These are phyloP conservation scores for Acleris sparsana DNA, from an alignment of 2,888 invertebrate genomes.

Conservation along the genomic window DNA sequence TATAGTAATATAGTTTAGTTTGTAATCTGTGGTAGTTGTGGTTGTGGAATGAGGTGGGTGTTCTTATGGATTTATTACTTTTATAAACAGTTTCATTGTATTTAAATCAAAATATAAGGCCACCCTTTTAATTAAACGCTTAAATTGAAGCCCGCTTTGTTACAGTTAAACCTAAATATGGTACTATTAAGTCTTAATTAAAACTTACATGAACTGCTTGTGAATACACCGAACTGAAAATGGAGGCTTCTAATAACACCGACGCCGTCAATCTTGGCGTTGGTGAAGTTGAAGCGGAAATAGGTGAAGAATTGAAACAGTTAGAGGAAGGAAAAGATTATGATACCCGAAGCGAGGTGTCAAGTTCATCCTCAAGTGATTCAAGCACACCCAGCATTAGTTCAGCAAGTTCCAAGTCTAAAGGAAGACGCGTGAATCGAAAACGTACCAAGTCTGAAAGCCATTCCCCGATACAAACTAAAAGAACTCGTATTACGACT, in stretches of 20 bases:
- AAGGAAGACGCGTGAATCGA: constrained; percentile 82
- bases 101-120: constrained; percentile 10
- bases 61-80: constrained; percentile 35
- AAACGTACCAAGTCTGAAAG: constrained; percentile 80
- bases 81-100: constrained; percentile 18
- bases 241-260: constrained; percentile 80
- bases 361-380: constrained; percentile 89
- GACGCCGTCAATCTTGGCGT: constrained; percentile 87
- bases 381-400: constrained; percentile 90
- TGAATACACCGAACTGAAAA: constrained; percentile 53
- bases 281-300: constrained; percentile 88
- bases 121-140: neutral
- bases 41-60: constrained; percentile 6
- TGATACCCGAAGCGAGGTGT: constrained; percentile 94
- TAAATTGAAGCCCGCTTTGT: neutral
- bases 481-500: constrained; percentile 64
- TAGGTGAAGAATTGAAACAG: constrained; percentile 91
- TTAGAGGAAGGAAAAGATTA: constrained; percentile 89
- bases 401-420: constrained; percentile 88
- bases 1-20: too few species aligned
- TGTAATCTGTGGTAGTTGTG: neutral
- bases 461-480: constrained; percentile 68
- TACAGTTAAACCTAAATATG: constrained; percentile 7
- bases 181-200: constrained; percentile 5
- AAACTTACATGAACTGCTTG: constrained; percentile 32